Conservation (phyloP, 2,797 vertebrate genomes). For the Sebastes itinus region DNA sequence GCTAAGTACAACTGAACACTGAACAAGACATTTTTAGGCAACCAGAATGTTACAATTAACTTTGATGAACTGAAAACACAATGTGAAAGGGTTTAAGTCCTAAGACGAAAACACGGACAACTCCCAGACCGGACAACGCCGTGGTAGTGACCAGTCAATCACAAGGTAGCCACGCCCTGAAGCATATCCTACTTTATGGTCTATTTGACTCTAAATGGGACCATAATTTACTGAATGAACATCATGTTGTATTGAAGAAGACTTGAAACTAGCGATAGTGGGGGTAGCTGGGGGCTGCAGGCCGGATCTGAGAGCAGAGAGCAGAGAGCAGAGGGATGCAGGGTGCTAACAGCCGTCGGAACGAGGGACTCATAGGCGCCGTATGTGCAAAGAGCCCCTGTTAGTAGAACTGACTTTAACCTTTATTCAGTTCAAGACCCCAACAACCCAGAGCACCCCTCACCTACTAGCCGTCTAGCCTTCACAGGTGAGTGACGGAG, state of each 20-base stretch:
- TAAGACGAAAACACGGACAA: too few relatives aligned
- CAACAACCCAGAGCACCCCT: background rate
- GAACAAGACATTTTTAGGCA: too few relatives aligned
- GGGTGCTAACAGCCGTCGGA: conserved; percentile 64
- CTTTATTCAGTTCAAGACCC: conserved; percentile 53
- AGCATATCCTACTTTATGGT: accelerated
- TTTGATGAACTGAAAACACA: too few relatives aligned
- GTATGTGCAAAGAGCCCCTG: conserved; percentile 78
- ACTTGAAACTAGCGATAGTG: background rate
- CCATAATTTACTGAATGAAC: too few relatives aligned
- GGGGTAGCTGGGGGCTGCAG: background rate
- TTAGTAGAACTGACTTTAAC: conserved; percentile 62
- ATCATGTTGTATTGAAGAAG: too few relatives aligned
- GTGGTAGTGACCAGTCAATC: accelerated
- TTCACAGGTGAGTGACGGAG: background rate
- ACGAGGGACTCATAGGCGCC: conserved; percentile 24
- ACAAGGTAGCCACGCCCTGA: too few relatives aligned
- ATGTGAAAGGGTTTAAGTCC: too few relatives aligned
- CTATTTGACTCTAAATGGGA: too few relatives aligned
- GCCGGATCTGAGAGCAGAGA: background rate
- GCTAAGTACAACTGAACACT: too few relatives aligned
- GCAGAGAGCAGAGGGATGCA: conserved; percentile 25
- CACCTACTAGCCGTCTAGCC: background rate
- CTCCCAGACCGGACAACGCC: too few relatives aligned
- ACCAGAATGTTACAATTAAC: too few relatives aligned